Evolutionary conservation across 2,888 invertebrate species (phyloP), one percentile per base, ranked within the genome.

Genomic region (Strigamia crassipes): DNA sequence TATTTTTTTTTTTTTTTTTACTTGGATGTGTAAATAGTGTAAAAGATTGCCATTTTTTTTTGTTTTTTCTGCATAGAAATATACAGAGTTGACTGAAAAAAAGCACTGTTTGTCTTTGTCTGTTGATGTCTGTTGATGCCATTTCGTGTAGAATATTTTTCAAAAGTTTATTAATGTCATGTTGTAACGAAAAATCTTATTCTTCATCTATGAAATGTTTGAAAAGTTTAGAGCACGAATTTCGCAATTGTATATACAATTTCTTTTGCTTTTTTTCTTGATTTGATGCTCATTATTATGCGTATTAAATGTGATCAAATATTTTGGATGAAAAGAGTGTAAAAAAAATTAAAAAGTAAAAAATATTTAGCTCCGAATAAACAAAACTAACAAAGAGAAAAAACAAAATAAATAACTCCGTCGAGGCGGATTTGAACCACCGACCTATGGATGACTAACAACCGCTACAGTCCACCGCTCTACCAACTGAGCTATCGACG

Each of bases 401-500:
- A n/a, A n/a, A n/a, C n/a, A 23, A 41, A 82, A 56, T 56, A 84
- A 83, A 84, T 83, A 77, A 38, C 34, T 86, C 85, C 85, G 84
- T 84, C 85, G 85, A 85, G 84, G 83, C 86, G 85, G 86, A 86
- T 84, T 86, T 84, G 86, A 86, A 86, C 85, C 86, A 85, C 83
- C 84, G 85, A 86, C 86, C 86, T 86, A 86, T 85, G 86, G 86
- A 86, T 86, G 5, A 42, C 85, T 82, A 42, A 4, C n/a, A 9
- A 41, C 27, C 38, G n/a, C 77, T 82, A 27, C 78, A 78, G 78
- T 78, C 78, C 78, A 78, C 78, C 78, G 78, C 78, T 78, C 78
- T 78, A 78, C 78, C 78, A 78, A 78, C 78, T 78, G 78, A 78
- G 78, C 86, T 86, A 86, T 86, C 86, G 84, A 85, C 84, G 85